These are phyloP conservation scores for Struthidea cinerea DNA, from an alignment of 2,113 vertebrate genomes.

Conservation along the genomic window DNA sequence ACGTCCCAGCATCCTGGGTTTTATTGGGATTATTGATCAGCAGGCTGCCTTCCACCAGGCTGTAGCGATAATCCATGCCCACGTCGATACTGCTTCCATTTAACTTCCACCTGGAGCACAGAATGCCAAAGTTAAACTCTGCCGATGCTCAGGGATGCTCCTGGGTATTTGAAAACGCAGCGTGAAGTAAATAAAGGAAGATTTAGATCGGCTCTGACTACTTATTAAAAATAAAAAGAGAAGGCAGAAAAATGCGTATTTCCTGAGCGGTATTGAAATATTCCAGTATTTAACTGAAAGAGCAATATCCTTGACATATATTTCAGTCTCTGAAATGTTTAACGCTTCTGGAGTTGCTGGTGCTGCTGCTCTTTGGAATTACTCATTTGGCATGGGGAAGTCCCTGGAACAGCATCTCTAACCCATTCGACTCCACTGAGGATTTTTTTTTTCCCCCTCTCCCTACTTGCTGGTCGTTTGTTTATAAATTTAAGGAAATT, in stretches of 20 bases:
- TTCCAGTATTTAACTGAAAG: neutral
- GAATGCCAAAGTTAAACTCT: slow-evolving; percentile 39
- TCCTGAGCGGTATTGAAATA: neutral
- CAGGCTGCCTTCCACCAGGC: slow-evolving; percentile 87
- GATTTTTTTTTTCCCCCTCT: rapidly evolving
- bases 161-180: neutral
- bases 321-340: slow-evolving; percentile 3
- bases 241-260: neutral
- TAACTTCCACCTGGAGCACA: slow-evolving; percentile 88
- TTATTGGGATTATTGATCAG: slow-evolving; percentile 89
- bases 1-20: slow-evolving; percentile 87
- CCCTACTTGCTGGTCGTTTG: neutral
- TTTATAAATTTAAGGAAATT: neutral
- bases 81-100: slow-evolving; percentile 86
- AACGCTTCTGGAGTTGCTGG: neutral
- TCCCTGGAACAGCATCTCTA: neutral
- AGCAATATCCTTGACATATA: neutral
- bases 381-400: neutral
- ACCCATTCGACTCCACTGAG: neutral
- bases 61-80: slow-evolving; percentile 87
- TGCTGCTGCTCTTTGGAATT: neutral
- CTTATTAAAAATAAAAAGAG: neutral
- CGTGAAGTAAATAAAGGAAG: neutral
- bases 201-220: neutral
- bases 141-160: neutral